Evolutionary conservation across 2,797 vertebrate genomes (phyloP).

Genomic region (Ctenochaetus hawaiiensis): DNA sequence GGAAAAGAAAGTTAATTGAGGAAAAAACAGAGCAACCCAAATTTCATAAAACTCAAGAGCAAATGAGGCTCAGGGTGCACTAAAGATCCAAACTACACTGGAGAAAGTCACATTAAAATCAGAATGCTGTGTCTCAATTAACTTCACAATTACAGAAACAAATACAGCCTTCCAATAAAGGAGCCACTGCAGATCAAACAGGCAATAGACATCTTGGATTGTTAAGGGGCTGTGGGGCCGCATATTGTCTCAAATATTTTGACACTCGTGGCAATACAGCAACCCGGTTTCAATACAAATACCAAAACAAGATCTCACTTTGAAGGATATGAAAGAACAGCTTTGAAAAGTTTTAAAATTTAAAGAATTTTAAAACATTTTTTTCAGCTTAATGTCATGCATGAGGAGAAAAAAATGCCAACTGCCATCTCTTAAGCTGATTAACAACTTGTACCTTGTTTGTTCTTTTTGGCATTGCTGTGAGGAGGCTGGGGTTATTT

Average conservation of each 20-base stretch:
- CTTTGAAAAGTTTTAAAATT: background rate
- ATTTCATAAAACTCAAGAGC: background rate
- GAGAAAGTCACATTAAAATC: background rate
- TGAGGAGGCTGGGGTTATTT: no score
- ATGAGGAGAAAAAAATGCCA: no score
- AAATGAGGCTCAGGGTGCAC: background rate
- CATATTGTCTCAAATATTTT: background rate
- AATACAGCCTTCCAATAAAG: background rate
- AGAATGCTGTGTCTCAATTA: background rate
- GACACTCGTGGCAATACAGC: background rate
- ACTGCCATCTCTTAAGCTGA: background rate
- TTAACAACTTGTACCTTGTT: background rate
- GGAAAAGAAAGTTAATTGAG: background rate
- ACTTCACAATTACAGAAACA: background rate
- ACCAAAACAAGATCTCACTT: background rate
- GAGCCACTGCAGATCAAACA: background rate
- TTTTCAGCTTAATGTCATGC: background rate
- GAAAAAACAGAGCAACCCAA: background rate
- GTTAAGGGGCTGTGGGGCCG: background rate
- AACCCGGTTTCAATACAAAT: background rate
- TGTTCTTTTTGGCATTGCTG: background rate
- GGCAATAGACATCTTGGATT: no score
- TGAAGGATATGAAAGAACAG: background rate
- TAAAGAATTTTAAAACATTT: background rate
- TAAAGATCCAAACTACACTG: constrained; percentile 10